Base-by-base conservation (phyloP, 1,140 invertebrate species). In the Drosophila bocqueti region DNA sequence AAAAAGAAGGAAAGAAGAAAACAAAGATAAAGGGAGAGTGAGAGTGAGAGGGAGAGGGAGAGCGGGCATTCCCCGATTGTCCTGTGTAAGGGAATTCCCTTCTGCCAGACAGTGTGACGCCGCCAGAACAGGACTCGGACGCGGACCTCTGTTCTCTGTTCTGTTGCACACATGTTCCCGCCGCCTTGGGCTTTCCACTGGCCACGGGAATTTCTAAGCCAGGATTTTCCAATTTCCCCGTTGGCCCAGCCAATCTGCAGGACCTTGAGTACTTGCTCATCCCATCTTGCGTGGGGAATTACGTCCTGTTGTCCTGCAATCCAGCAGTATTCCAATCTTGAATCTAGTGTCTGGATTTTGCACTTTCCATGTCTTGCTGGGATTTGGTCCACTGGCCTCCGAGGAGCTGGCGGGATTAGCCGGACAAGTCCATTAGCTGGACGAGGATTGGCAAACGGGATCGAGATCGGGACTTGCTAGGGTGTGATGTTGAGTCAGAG, bases 51-150 rank as follows among this genome's bases (percentile, higher is more conserved):
- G 13, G 52, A 24, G 34, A 55, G 9, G 13, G 2, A 57, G 4
- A 40, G 2, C 55, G 81, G 85, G 79, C 85, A 89, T 81, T 90
- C 81, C 84, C 80, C 73, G 84, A 80, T 63, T 45, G 74, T 64
- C 55, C 52, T 52, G 58, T 57, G 38, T 18, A 57, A 57, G 54
- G 85, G 85, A 85, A 90, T 90, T 90, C 86, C 85, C 85, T 80
- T 63, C n/a, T 57, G 16, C 18, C 85, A 85, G 85, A 90, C 85
- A 90, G 85, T 90, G 85, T 74, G 85, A 82, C 85, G 86, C 75
- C 85, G 85, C 76, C 85, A 76, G 62, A 31, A 29, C 50, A 42
- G 40, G n/a, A 36, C 42, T 10, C n/a, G n/a, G 43, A 4, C 42
- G 9, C 21, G 16, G 7, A 42, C 40, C 49, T 26, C 4, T 26